A percentile compares a stretch with the other conserved stretches of the same genome.
Evolutionary conservation across 2,113 vertebrate species (phyloP).

Genomic region (Mormyrus iriodes): DNA sequence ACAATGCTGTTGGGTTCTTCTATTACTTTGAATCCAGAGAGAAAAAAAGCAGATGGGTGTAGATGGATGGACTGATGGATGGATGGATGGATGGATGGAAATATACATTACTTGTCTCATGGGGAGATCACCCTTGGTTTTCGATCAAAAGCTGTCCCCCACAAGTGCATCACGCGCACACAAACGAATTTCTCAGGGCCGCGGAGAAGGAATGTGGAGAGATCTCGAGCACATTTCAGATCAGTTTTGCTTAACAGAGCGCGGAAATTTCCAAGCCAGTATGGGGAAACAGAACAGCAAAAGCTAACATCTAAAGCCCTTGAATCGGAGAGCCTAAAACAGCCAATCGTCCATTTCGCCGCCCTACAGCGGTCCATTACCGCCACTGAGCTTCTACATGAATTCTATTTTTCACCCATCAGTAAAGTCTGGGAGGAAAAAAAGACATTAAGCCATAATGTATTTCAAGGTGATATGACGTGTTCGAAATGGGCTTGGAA

Average conservation of each 20-base stretch:
- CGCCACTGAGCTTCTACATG: neutral
- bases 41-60: neutral
- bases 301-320: neutral
- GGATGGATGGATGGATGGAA: neutral
- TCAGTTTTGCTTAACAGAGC: neutral
- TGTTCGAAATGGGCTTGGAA: constrained; percentile 35
- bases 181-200: neutral
- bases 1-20: neutral
- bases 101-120: neutral
- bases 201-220: neutral
- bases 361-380: neutral
- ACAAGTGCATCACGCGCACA: neutral
- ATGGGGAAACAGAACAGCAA: neutral
- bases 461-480: constrained; percentile 33
- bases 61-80: neutral
- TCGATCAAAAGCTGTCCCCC: neutral
- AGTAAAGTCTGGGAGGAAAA: neutral
- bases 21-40: neutral
- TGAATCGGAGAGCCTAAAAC: neutral
- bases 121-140: neutral
- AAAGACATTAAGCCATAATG: constrained; percentile 35
- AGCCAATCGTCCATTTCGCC: neutral
- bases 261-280: neutral
- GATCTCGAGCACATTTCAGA: neutral
- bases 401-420: neutral